Base-by-base conservation (phyloP, 1,140 invertebrate genomes). In the Heterodera carotae region DNA sequence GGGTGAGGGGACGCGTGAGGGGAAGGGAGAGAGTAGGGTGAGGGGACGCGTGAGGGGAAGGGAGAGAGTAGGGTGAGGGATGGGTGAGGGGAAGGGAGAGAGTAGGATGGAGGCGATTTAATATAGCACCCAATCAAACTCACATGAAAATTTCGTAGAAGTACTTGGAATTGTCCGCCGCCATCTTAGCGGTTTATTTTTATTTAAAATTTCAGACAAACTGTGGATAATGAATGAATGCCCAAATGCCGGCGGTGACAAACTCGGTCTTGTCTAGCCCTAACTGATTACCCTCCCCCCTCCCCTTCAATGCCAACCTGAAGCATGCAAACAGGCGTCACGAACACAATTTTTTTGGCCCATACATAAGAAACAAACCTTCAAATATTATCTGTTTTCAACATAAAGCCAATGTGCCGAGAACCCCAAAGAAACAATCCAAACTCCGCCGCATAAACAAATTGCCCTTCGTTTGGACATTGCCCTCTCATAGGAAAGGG, bases 311-410 rank as follows among this genome's bases (percentile, higher is more conserved):
- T 43, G 39, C 12, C 39, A 62, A 85, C 84, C 43, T 86, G 84
- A 25, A 86, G 66, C 36, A 85, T 87, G 59, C 85, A 86, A 76
- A 86, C 84, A 8, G 74, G 60, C 8, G 84, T 79, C 15, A 88
- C 87, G 73, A 74, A 74, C 22, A 74, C 72, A 74, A 74, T 74
- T 43, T 74, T 62, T 25, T 74, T 33, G 22, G 86, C 53, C 85
- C 85, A 86, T 15, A 87, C 87, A 70, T 86, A 86, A 29, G 81
- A 80, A 1, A 86, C 86, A 76, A 86, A 86, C 48, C 85, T 86
- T 68, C 34, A 86, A 76, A 39, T 69, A 48, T 36, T 34, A 18
- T 33, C 7, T n/a, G 29, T 15, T 1, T 43, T 56, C 18, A 22
- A 56, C 15, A 71, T 25, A 15, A 7, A 48, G n/a, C n/a, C n/a